Percentiles rank a stretch among this genome's conserved stretches.
These are phyloP conservation scores for Oscheius sp. DNA, from an alignment of 2,888 invertebrate species.

Conservation along the genomic window DNA sequence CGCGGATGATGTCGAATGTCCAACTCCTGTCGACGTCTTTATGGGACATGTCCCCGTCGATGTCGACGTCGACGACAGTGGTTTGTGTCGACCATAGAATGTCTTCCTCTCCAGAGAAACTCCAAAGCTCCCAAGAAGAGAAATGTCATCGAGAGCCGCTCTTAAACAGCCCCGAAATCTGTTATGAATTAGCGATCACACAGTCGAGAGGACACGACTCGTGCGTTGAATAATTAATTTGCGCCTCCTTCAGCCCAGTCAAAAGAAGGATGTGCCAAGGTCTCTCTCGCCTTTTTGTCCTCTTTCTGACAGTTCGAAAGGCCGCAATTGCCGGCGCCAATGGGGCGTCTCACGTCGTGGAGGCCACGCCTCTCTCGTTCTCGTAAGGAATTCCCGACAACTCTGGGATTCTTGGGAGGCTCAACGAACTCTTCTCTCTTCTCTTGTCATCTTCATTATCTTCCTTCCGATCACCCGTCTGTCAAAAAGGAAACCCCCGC, in stretches of 20 bases:
- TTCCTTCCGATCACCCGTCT: no score
- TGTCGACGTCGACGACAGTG: no score
- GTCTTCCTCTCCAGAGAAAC: no score
- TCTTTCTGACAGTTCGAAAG: conserved; percentile 12
- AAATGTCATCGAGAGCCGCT: no score
- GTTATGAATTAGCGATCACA: conserved; percentile 12
- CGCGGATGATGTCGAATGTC: no score
- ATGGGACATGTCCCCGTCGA: no score
- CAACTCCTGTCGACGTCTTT: no score
- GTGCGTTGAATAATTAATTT: neutral
- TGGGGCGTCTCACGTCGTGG: conserved; percentile 20
- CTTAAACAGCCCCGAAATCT: neutral
- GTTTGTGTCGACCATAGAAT: no score
- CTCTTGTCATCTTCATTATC: neutral
- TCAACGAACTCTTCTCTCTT: neutral
- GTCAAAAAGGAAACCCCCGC: no score
- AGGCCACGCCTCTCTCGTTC: conserved; percentile 31
- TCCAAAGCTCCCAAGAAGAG: no score
- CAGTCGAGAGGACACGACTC: neutral
- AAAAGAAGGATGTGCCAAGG: neutral
- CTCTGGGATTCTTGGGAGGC: conserved; percentile 2
- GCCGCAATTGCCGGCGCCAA: conserved; percentile 26
- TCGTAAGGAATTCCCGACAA: conserved; percentile 29
- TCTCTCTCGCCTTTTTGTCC: conserved; percentile 14
- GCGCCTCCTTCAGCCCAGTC: conserved; percentile 7